Evolutionary conservation across 2,113 vertebrate species (phyloP).

Genomic region (Acanthochromis polyacanthus): DNA sequence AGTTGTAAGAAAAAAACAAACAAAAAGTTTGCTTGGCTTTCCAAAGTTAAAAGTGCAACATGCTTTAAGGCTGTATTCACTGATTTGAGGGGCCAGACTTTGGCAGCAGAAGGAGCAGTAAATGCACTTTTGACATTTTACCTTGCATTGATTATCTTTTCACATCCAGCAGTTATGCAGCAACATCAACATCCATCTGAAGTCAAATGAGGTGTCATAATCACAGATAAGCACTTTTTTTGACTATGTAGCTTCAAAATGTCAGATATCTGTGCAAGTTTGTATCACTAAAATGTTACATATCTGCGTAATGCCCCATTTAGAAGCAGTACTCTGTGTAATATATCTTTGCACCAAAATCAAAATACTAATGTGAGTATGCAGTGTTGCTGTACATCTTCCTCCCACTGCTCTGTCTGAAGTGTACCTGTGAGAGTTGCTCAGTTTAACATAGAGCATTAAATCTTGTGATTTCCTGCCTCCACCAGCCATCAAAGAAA

Average conservation of each 20-base stretch:
- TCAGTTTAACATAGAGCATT: conserved; percentile 56
- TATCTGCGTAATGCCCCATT: not conserved
- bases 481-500: conserved; percentile 69
- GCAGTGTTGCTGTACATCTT: conserved; percentile 36
- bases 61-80: not conserved
- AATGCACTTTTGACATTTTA: too few relatives aligned
- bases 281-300: not conserved
- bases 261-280: not conserved
- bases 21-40: not conserved
- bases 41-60: not conserved
- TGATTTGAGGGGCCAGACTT: too few relatives aligned
- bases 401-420: conserved; percentile 68
- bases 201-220: not conserved
- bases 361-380: not conserved
- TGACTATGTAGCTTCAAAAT: not conserved
- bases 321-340: not conserved
- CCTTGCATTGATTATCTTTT: too few relatives aligned
- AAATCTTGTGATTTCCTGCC: conserved; percentile 63
- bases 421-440: conserved; percentile 51
- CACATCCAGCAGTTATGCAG: not conserved
- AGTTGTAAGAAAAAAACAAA: not conserved
- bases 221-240: not conserved
- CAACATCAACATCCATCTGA: not conserved
- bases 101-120: too few relatives aligned
- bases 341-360: conserved; percentile 25